Evolutionary conservation across 2,797 vertebrate genomes (phyloP).

Genomic region (Tauraco hartlaubi): DNA sequence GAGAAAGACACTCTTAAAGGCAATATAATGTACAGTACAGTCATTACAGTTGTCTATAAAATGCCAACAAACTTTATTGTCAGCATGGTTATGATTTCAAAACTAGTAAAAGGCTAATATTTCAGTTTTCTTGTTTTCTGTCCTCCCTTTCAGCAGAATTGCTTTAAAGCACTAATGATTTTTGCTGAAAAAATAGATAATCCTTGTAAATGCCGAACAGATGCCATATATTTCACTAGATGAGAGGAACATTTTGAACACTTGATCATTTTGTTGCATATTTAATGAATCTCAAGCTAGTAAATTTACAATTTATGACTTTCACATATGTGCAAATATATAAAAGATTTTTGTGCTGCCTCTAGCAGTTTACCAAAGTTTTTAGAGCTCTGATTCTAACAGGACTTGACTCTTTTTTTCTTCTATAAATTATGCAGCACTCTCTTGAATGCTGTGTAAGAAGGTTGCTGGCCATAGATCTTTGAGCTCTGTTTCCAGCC

Average conservation of each 20-base stretch:
- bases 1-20: not conserved
- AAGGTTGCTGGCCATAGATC: not conserved
- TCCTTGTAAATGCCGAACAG: not conserved
- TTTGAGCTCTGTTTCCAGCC: not conserved
- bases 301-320: not conserved
- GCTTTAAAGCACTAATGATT: conserved; percentile 7
- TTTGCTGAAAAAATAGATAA: not conserved
- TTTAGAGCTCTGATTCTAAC: not conserved
- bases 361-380: not conserved
- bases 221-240: not conserved
- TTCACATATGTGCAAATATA: not conserved
- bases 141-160: not conserved
- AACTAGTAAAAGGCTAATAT: not conserved
- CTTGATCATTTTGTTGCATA: not conserved
- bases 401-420: not conserved
- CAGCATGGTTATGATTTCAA: not conserved
- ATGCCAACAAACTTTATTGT: not conserved
- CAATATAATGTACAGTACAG: not conserved
- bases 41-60: not conserved
- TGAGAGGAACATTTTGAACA: conserved; percentile 6
- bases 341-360: not conserved
- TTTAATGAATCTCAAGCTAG: not conserved
- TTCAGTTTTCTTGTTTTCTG: not conserved
- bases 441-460: not conserved
- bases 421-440: not conserved